Evolutionary conservation across 1,140 invertebrate genomes (phyloP).

Genomic region (Mamestra configurata): DNA sequence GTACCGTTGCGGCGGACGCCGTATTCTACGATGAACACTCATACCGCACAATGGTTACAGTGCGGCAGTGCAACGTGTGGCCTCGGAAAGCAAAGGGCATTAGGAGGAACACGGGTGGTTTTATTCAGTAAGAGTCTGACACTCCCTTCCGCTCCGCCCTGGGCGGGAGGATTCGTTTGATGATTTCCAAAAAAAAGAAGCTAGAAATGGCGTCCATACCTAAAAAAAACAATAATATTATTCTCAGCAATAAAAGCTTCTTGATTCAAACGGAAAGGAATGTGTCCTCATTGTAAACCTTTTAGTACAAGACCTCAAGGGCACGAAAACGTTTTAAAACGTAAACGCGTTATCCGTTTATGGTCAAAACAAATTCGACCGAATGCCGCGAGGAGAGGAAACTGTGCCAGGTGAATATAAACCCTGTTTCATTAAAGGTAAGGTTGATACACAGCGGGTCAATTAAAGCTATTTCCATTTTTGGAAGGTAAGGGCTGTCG

Average conservation of each 20-base stretch:
- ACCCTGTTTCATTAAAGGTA: background rate
- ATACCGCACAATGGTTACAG: no score
- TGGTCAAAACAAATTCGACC: constrained; percentile 39
- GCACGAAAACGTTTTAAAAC: constrained; percentile 46
- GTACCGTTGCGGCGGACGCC: no score
- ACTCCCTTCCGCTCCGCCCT: no score
- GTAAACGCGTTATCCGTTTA: constrained; percentile 39
- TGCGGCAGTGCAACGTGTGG: no score
- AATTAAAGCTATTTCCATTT: constrained; percentile 47
- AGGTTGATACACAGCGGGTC: background rate
- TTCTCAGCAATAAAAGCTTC: constrained; percentile 1
- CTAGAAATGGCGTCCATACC: background rate
- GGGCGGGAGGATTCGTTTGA: no score
- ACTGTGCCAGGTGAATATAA: background rate
- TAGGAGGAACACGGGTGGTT: no score
- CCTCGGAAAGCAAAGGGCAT: no score
- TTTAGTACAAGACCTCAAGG: constrained; percentile 23
- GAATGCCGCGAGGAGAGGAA: background rate
- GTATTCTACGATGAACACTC: no score
- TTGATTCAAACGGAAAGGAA: background rate
- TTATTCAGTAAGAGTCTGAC: no score
- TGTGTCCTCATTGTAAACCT: constrained; percentile 1
- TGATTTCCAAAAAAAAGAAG: no score
- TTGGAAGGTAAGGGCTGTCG: constrained; percentile 42
- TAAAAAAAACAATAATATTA: background rate